Percentiles rank a stretch among this genome's conserved stretches.
Conservation (phyloP, 2,888 invertebrate genomes). For the Branchellion lobata region DNA sequence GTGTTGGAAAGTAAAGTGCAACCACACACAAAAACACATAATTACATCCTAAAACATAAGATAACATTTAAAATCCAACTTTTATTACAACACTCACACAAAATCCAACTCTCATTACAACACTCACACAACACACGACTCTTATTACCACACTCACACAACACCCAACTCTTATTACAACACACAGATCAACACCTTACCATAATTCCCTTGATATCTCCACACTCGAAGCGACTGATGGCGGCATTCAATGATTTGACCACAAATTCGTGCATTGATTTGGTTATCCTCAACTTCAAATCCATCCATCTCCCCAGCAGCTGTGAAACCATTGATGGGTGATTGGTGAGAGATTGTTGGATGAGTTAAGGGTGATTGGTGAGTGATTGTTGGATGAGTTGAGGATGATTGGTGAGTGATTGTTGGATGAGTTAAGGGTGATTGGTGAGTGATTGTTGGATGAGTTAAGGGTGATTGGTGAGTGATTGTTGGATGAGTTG, state of each 20-base stretch:
- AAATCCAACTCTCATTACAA: not conserved
- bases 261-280: conserved; percentile 90
- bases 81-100: no score
- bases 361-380: not conserved
- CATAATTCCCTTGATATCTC: conserved; percentile 89
- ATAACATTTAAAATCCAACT: no score
- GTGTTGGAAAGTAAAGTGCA: no score
- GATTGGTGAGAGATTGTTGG: not conserved
- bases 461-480: not conserved
- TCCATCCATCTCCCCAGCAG: conserved; percentile 89
- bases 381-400: no score
- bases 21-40: no score
- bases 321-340: conserved; percentile 50
- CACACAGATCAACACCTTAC: conserved; percentile 57
- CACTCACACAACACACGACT: not conserved
- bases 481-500: no score
- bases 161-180: not conserved
- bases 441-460: not conserved
- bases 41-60: no score
- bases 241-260: conserved; percentile 88
- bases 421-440: not conserved
- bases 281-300: conserved; percentile 83
- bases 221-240: conserved; percentile 90
- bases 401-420: not conserved
- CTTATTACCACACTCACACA: not conserved